Conservation (phyloP, 2,888 invertebrate species). For the Leucozona laternaria region DNA sequence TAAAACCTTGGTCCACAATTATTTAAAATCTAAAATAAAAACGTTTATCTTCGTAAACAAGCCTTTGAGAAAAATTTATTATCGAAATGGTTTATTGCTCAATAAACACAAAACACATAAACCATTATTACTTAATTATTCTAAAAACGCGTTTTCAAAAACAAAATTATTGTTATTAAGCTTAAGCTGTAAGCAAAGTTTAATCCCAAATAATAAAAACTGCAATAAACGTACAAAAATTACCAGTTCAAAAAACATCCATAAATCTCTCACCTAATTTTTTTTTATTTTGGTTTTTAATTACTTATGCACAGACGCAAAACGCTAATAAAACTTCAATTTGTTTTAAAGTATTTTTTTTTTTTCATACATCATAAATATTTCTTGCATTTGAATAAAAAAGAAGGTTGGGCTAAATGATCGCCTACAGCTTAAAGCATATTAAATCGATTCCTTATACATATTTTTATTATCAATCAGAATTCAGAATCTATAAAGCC, state of each 20-base stretch:
- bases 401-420: not conserved
- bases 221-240: not conserved
- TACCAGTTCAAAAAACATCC: not conserved
- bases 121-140: not conserved
- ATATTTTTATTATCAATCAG: conserved; percentile 2
- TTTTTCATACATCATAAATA: not conserved
- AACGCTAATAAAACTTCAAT: conserved; percentile 3
- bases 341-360: conserved; percentile 7
- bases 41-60: too few species aligned
- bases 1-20: too few species aligned
- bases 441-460: not conserved
- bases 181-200: not conserved
- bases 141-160: not conserved
- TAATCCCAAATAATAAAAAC: not conserved
- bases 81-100: not conserved
- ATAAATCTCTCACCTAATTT: conserved; percentile 26
- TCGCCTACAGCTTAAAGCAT: not conserved
- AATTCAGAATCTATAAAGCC: not conserved
- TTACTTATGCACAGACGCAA: conserved; percentile 2
- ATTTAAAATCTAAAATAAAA: too few species aligned
- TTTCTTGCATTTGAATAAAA: conserved; percentile 1
- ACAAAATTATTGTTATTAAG: not conserved
- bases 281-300: not conserved
- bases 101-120: conserved; percentile 2
- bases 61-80: too few species aligned